Evolutionary conservation across 2,888 invertebrate species (phyloP), one percentile per base, ranked within the genome.

Genomic region (Pyralis farinalis): DNA sequence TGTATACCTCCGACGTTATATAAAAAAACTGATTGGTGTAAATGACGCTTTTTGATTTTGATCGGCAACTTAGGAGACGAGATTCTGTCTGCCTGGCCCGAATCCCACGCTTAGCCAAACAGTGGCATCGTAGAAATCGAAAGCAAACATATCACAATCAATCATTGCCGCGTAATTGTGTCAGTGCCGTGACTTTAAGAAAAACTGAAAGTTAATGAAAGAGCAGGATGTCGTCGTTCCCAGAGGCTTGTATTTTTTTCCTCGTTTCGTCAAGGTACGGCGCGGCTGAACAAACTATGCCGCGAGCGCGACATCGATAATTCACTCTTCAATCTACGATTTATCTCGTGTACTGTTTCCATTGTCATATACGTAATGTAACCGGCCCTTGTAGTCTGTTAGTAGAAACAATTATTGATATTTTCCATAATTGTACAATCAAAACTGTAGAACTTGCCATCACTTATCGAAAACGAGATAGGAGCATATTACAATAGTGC

Each of bases 231-330:
- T 75, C 65, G 66, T 52, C 54, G 71, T 75, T 81, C 77, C 70
- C 75, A 71, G 71, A 63, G 55, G 45, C 51, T 65, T 76, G 70
- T 55, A 37, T 46, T 52, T 58, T 68, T 72, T 72, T 63, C 66
- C 51, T 65, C 51, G 46, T 66, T 68, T 74, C 77, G 67, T 68
- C 71, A 66, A 67, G 72, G 68, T 67, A 63, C 66, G 58, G 67
- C 61, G 58, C 68, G 63, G 67, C 79, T 81, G 84, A 75, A 82
- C 75, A 83, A 87, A 87, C 85, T 81, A 60, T 52, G 67, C 63
- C 65, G 56, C 58, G 68, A 76, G 78, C 83, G 82, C 74, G 71
- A 75, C 84, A 83, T 84, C 76, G 75, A 79, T 85, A 84, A 85
- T 87, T 82, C 78, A 75, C 75, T 83, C 73, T 71, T 78, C 76